Conservation (phyloP, 2,797 vertebrate genomes). For the Erpetoichthys calabaricus region DNA sequence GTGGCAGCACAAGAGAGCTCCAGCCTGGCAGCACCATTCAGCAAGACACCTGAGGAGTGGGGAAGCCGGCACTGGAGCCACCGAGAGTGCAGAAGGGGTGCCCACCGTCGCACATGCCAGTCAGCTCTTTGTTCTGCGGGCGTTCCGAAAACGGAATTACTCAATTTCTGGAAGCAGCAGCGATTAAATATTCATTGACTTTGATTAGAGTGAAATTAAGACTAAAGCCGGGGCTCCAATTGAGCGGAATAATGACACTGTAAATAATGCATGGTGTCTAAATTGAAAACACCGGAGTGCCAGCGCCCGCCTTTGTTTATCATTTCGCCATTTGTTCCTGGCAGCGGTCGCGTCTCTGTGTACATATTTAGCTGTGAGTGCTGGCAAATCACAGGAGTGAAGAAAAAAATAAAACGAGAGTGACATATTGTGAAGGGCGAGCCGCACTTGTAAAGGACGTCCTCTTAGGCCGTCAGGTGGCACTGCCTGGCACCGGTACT, state of each 20-base stretch:
- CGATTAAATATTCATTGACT: constrained; percentile 85
- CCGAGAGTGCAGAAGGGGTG: no score
- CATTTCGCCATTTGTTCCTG: constrained; percentile 55
- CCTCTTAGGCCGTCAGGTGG: no score
- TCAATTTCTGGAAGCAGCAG: constrained; percentile 69
- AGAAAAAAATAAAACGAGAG: not conserved
- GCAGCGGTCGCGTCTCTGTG: constrained; percentile 40
- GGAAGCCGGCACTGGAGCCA: no score
- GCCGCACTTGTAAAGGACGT: not conserved
- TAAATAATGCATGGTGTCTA: constrained; percentile 78
- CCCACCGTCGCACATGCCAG: constrained; percentile 13
- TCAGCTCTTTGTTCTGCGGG: constrained; percentile 52
- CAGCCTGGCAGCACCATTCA: no score
- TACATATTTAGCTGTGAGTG: constrained; percentile 37
- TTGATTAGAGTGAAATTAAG: constrained; percentile 81
- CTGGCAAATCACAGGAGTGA: constrained; percentile 2
- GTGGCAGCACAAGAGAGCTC: no score
- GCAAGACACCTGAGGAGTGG: no score
- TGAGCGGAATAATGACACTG: constrained; percentile 69
- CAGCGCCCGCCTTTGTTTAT: constrained; percentile 32
- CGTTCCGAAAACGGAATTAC: constrained; percentile 72
- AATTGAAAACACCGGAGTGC: constrained; percentile 69
- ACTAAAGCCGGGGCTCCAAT: constrained; percentile 67
- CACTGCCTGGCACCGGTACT: no score
- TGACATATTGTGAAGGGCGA: not conserved